Evolutionary conservation across 1,140 invertebrate genomes (phyloP).

Genomic region (Monochamus saltuarius): DNA sequence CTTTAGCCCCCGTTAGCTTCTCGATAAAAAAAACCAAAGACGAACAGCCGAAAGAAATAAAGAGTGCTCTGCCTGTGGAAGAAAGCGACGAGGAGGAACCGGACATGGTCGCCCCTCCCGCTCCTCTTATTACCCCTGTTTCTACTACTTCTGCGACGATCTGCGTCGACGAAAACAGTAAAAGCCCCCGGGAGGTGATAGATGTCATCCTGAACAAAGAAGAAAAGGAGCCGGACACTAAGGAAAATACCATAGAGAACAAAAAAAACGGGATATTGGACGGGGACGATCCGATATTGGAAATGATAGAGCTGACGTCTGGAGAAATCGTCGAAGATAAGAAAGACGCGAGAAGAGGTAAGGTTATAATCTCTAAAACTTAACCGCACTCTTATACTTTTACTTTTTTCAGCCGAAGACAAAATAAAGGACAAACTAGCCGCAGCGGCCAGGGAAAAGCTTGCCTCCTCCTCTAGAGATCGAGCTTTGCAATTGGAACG

Average conservation of each 20-base stretch:
- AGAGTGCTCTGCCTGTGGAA: slow-evolving; percentile 69
- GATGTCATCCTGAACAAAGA: slow-evolving; percentile 7
- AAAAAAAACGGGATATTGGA: slow-evolving; percentile 31
- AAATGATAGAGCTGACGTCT: slow-evolving; percentile 59
- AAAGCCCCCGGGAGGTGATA: not conserved
- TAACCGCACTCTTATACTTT: not conserved
- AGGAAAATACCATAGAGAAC: slow-evolving; percentile 30
- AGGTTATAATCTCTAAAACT: not conserved
- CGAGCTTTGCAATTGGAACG: slow-evolving; percentile 71
- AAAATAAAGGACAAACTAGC: slow-evolving; percentile 65
- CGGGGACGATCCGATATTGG: slow-evolving; percentile 46
- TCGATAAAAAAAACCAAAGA: slow-evolving; percentile 79
- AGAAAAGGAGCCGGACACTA: slow-evolving; percentile 18
- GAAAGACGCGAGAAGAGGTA: slow-evolving; percentile 33
- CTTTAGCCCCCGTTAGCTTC: slow-evolving; percentile 70
- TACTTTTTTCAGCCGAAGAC: slow-evolving; percentile 58
- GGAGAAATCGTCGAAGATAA: slow-evolving; percentile 46
- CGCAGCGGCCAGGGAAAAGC: slow-evolving; percentile 61
- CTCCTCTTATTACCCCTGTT: slow-evolving; percentile 3
- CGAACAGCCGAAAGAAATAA: slow-evolving; percentile 65
- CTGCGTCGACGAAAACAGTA: too few relatives aligned
- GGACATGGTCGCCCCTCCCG: slow-evolving; percentile 9
- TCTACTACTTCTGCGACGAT: not conserved
- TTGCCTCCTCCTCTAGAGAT: slow-evolving; percentile 57
- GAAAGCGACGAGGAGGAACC: slow-evolving; percentile 71